Base-by-base conservation (phyloP, 2,113 vertebrate species). In the Struthidea cinerea region DNA sequence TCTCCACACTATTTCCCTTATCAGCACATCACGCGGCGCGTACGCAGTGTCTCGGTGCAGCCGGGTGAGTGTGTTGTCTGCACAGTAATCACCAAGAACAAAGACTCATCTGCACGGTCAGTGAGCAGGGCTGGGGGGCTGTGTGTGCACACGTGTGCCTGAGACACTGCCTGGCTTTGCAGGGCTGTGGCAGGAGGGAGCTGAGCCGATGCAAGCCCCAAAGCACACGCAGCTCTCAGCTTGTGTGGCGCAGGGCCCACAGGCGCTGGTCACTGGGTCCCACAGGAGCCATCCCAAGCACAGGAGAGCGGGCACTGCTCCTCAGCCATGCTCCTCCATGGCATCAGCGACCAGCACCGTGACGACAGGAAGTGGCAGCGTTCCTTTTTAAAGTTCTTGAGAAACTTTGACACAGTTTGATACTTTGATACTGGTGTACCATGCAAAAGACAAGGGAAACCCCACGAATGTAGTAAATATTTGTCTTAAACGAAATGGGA, bases 71-170 rank as follows among this genome's bases (percentile, higher is more conserved):
- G 94, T 89, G 93, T 90, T 95, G 95, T 96, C 93, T 97, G 97
- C 89, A 94, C 79, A 97, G 94, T 96, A 97, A 96, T 95, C 95
- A 57, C 93, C 76, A 93, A 96, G 97, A 97, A 98, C 97, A 98
- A 98, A 98, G 97, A 88, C 83, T 93, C 68, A 53, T 85, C 86
- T 42, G 79, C n/a, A 5, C 5, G 68, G 95, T 64, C 94, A 90
- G 78, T 23, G 57, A 87, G 82, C 87, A 42, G 57, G 41, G 63
- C 47, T 27, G 33, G 9, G 49, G 8, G 49, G 5, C 37, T 4
- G 26, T 6, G 21, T 42, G 80, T 10, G 33, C 37, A 37, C 39
- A 50, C 24, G 5, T 8, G 73, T 49, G 69, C 74, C 69, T 26
- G 16, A 23, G 30, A 16, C 57, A 8, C 44, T 24, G 56, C 24